A percentile compares a stretch with the other conserved stretches of the same genome.
Evolutionary conservation across 2,113 vertebrate genomes (phyloP).

Genomic region (Silurus asotus): DNA sequence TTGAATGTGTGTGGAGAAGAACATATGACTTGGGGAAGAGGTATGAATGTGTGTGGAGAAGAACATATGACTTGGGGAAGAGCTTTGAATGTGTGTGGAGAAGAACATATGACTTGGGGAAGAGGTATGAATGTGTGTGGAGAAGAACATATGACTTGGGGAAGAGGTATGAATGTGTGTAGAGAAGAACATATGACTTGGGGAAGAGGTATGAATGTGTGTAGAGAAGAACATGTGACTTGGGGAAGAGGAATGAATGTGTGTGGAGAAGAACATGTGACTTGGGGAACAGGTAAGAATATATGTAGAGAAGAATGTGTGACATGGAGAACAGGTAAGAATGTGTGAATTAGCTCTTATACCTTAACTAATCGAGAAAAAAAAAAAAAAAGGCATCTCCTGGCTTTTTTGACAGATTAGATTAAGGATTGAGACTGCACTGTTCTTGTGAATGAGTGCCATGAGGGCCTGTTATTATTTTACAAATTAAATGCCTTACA

Average conservation of each 20-base stretch:
- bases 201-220: neutral
- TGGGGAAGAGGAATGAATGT: neutral
- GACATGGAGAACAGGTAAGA: neutral
- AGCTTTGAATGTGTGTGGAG: neutral
- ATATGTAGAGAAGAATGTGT: neutral
- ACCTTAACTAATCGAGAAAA: neutral
- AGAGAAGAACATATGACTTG: too few species aligned
- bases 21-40: neutral
- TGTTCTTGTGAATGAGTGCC: neutral
- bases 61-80: too few species aligned
- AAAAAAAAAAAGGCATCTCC: neutral
- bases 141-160: too few species aligned
- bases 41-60: neutral
- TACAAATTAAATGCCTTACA: neutral
- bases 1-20: neutral
- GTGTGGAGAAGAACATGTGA: too few species aligned
- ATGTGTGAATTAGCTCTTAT: neutral
- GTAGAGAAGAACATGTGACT: too few species aligned
- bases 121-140: neutral
- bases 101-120: too few species aligned
- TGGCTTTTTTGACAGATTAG: neutral
- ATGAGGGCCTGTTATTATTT: neutral
- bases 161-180: neutral
- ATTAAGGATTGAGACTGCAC: neutral
- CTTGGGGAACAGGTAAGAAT: neutral